Base-by-base conservation (phyloP, 1,140 invertebrate species). In the Coboldia fuscipes region DNA sequence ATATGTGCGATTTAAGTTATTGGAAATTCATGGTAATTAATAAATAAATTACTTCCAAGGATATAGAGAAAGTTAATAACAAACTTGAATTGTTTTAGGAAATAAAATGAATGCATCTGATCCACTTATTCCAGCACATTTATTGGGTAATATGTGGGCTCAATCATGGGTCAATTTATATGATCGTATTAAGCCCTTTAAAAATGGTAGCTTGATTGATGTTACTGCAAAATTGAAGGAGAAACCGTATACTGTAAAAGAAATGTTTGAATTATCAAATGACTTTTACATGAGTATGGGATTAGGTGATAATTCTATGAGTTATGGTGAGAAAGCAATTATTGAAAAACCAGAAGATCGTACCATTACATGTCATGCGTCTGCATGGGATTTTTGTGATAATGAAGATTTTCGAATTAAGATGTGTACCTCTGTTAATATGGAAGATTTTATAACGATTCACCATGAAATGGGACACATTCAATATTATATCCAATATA, bases 311-410 rank as follows among this genome's bases (percentile, higher is more conserved):
- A 32, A 21, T n/a, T 3, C 10, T 19, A 32, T 32, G 30, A 4
- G 3, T 5, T 32, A 32, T 19, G 9, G 13, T 8, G 30, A 19
- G 10, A 9, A n/a, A 21, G 9, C 30, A 5, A 21, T 32, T 9
- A 32, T 32, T 32, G 61, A 63, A 30, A 71, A 69, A 39, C 70
- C 70, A 0, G 39, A 63, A 48, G 50, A 63, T 39, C 56, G 72
- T 0, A 64, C 70, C 14, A 59, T 74, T 34, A 54, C 69, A 0
- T 77, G 82, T 45, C 79, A 85, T 41, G 75, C 80, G 0, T 75
- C 73, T 0, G 80, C 81, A 1, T 80, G 72, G 70, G 80, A 86
- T 49, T 72, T 86, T 39, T 81, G 58, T 42, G 67, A 79, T 16
- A 39, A 46, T 27, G 47, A 47, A 33, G 50, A 51, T 56, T 58